Percentiles rank a stretch among this genome's conserved stretches.
Evolutionary conservation across 1,140 invertebrate genomes (phyloP).

Genomic region (Liolophura sinensis): DNA sequence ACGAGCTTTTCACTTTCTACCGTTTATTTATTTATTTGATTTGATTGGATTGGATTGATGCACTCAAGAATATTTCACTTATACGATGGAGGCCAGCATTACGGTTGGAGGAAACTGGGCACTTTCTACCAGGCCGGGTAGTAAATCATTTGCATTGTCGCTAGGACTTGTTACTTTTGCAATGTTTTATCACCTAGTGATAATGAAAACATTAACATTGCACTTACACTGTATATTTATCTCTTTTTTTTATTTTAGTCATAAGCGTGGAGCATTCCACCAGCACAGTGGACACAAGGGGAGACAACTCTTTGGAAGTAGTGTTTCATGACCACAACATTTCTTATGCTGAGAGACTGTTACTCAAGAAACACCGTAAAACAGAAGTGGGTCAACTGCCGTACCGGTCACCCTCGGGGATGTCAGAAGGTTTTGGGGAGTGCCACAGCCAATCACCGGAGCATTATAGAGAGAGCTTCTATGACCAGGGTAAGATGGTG

Average conservation of each 20-base stretch:
- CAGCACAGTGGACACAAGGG: slow-evolving; percentile 24
- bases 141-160: too few relatives aligned
- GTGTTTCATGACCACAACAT: slow-evolving; percentile 37
- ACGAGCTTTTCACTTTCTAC: too few relatives aligned
- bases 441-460: not conserved
- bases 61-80: too few relatives aligned
- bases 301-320: slow-evolving; percentile 34
- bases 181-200: not conserved
- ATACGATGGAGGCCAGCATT: too few relatives aligned
- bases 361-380: slow-evolving; percentile 52
- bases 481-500: too few relatives aligned
- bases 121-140: too few relatives aligned
- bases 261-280: slow-evolving; percentile 33
- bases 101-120: too few relatives aligned
- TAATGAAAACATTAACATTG: not conserved
- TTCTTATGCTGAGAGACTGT: slow-evolving; percentile 51
- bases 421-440: too few relatives aligned
- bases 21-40: too few relatives aligned
- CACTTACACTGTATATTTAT: not conserved
- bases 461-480: not conserved
- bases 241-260: slow-evolving; percentile 20
- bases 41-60: too few relatives aligned
- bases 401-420: not conserved
- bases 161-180: not conserved
- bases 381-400: slow-evolving; percentile 38